Percentiles rank a stretch among this genome's conserved stretches.
Evolutionary conservation across 1,140 invertebrate species (phyloP).

Genomic region (Philaenus spumarius): DNA sequence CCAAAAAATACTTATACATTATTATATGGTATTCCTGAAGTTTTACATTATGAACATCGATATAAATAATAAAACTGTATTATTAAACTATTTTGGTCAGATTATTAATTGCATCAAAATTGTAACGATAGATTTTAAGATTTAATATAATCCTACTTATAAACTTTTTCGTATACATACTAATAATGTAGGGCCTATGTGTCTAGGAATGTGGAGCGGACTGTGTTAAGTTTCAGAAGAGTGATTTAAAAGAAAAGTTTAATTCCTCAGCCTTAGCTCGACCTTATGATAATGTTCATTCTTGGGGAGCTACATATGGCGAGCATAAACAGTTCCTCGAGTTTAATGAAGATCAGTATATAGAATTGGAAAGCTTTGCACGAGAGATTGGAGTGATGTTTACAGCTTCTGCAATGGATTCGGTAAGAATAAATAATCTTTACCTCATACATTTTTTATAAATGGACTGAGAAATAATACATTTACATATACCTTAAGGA

Average conservation of each 20-base stretch:
- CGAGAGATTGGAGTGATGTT: constrained; percentile 56
- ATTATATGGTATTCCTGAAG: too few relatives aligned
- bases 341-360: constrained; percentile 57
- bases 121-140: background rate
- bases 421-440: constrained; percentile 42
- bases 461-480: background rate
- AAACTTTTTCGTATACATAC: constrained; percentile 14
- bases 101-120: background rate
- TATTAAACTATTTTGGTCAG: background rate
- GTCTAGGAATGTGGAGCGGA: constrained; percentile 62
- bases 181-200: too few relatives aligned
- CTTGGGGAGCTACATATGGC: constrained; percentile 71
- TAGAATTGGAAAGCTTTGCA: constrained; percentile 57
- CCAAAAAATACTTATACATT: too few relatives aligned
- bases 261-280: constrained; percentile 52
- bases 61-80: background rate
- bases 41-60: too few relatives aligned
- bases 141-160: background rate
- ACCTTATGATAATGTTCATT: constrained; percentile 54
- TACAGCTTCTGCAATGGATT: constrained; percentile 74
- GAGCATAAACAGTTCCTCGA: constrained; percentile 67
- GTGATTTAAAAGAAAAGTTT: constrained; percentile 60
- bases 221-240: constrained; percentile 81
- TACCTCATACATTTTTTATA: too few relatives aligned
- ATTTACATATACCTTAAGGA: too few relatives aligned